Conservation (phyloP, 2,888 invertebrate species). For the Alentia gelatinosa region DNA sequence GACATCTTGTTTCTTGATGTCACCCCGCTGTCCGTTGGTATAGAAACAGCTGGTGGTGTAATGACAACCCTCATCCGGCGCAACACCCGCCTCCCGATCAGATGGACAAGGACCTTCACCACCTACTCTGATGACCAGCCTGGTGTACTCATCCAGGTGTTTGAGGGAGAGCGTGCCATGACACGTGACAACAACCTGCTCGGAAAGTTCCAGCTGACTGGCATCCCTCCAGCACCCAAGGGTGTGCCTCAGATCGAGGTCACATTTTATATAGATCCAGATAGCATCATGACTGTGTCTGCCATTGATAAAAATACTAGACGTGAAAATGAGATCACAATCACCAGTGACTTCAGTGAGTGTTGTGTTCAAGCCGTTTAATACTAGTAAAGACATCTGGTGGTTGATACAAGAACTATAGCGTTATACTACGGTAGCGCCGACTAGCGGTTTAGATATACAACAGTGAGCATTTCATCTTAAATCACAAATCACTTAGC, state of each 20-base stretch:
- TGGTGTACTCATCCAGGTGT: conserved; percentile 71
- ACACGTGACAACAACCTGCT: conserved; percentile 86
- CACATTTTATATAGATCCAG: conserved; percentile 84
- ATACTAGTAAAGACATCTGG: no score
- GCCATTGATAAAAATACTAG: conserved; percentile 90
- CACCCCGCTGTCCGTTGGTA: conserved; percentile 88
- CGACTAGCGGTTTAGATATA: no score
- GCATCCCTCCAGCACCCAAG: conserved; percentile 85
- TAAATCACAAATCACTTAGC: no score
- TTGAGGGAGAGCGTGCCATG: conserved; percentile 81
- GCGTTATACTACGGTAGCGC: no score
- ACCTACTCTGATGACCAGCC: conserved; percentile 98
- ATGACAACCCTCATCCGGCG: conserved; percentile 98
- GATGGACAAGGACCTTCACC: conserved; percentile 97
- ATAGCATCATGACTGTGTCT: conserved; percentile 97
- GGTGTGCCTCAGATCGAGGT: conserved; percentile 89
- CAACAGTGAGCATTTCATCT: no score
- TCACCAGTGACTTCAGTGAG: conserved; percentile 91
- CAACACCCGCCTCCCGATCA: conserved; percentile 98
- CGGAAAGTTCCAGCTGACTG: conserved; percentile 92
- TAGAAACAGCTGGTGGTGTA: conserved; percentile 94
- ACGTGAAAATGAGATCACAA: conserved; percentile 82
- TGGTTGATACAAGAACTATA: no score
- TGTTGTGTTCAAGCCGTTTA: no score
- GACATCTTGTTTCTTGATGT: conserved; percentile 81